Evolutionary conservation across 1,140 invertebrate species (phyloP), one percentile per base, ranked within the genome.

Genomic region (Cotesia glomerata): DNA sequence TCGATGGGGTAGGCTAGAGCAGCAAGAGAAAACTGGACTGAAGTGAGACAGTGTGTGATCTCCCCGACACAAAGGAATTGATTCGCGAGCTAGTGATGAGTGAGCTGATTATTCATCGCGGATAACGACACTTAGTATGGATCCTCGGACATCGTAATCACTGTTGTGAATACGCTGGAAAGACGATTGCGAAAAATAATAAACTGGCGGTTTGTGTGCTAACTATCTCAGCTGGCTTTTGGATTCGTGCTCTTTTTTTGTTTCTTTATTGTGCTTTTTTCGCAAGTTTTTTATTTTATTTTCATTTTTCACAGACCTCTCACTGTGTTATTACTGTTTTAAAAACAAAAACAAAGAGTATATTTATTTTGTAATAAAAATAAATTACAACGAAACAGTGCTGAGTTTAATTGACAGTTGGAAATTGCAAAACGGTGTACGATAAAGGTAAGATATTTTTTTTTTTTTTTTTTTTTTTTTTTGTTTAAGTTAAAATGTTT

Each of bases 1-100:
- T 85, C 82, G 81, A 88, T 88, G 85, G 87, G 85, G 87, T 85
- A 88, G 87, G 84, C 81, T 80, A 80, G 76, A 76, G 39, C 39
- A 39, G 39, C 39, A 39, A 39, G 75, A 62, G n/a, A 76, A 67
- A 74, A 67, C 2, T 26, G 56, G 7, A 26, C 54, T 35, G 26
- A 39, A 58, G 56, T 56, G 59, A 34, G 54, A 36, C 39, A 63
- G 18, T 51, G 36, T 52, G 14, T 45, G 49, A 54, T 36, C 64
- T 62, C 13, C 14, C 16, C 61, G 36, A 54, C 36, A 63, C 16
- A 68, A 68, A 68, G 32, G 35, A 68, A 39, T 32, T 67, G 64
- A 26, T 67, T 32, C 14, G 64, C 39, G 49, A 67, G 7, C 26
- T 3, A 32, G 18, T 45, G 64, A 67, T 67, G 26, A 49, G 64